Evolutionary conservation across 2,797 vertebrate species (phyloP), one percentile per base, ranked within the genome.

Genomic region (Anguilla pacifica): DNA sequence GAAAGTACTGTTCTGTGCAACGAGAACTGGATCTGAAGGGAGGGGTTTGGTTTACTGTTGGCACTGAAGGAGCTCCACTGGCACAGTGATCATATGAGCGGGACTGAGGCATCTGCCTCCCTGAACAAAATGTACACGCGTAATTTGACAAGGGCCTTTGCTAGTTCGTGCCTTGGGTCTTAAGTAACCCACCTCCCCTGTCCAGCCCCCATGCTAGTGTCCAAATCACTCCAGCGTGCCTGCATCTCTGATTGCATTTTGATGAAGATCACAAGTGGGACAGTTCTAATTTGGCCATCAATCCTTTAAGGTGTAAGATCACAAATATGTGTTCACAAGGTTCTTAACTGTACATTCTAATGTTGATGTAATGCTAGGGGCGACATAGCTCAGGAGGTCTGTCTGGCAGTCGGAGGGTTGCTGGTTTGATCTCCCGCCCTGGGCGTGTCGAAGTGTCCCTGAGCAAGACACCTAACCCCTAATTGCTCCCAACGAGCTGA

Each of bases 191-290:
- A 85, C 19, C 67, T 67, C 10, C n/a, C 59, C 22, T 17, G 7
- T 57, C 87, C 5, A 25, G 53, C 28, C 35, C 10, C 49, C 46
- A 35, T 15, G n/a, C 22, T 53, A 57, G 35, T 13, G 74, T 83
- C 53, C 84, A 86, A 51, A 87, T 81, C 57, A 28, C 84, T 49
- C 57, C 85, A 31, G 13, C 31, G 39, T 59, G 57, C 72, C 35
- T 70, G 59, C 72, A 15, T 31, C 43, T 31, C 49, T 51, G 85
- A 84, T 87, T 46, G 88, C 84, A 86, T 88, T 89, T 64, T 82
- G 77, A 84, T 84, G 86, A 57, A 83, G 86, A 67, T 84, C 84
- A 67, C 59, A 83, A 64, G 74, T 74, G 55, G 86, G 87, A 79
- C 83, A 84, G 57, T 59, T 85, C 83, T 83, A 84, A 72, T 87